phyloP scores from a whole-genome alignment of 2,888 invertebrate species.

The Lasioglossum leucozonium region DNA sequence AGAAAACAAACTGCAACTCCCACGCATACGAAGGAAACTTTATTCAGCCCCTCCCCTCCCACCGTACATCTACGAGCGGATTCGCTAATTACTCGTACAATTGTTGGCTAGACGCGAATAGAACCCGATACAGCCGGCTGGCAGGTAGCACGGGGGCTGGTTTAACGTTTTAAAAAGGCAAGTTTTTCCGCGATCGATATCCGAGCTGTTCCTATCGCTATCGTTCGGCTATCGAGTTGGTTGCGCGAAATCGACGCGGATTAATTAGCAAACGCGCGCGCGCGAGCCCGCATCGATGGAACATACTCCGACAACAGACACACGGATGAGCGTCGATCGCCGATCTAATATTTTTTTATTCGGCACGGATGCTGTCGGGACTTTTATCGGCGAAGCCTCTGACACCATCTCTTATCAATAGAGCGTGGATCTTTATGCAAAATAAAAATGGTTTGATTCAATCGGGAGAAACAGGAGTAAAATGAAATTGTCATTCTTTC shows the following conservation, averaged over 20 bases:
- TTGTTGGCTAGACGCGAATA: neutral
- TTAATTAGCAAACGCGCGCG: neutral
- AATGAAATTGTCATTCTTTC: no score
- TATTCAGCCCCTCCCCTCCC: neutral
- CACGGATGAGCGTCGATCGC: neutral
- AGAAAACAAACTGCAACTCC: neutral
- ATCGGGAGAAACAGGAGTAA: no score
- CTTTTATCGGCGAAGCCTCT: neutral
- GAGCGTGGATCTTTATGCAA: no score
- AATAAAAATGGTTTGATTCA: no score
- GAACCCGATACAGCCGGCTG: neutral
- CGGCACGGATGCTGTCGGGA: neutral
- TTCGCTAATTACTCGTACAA: neutral
- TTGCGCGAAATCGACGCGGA: neutral
- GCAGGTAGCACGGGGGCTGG: neutral
- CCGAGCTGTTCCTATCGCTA: neutral
- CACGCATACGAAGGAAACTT: neutral
- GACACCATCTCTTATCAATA: no score
- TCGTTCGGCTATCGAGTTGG: neutral
- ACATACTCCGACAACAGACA: neutral
- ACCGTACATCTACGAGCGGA: neutral
- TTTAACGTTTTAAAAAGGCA: conserved; percentile 4
- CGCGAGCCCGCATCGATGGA: no score
- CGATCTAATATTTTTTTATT: neutral
- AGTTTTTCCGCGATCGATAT: neutral